These are phyloP conservation scores for Porites lobata DNA, from an alignment of 92 coral and sea anemone species.

Conservation along the genomic window DNA sequence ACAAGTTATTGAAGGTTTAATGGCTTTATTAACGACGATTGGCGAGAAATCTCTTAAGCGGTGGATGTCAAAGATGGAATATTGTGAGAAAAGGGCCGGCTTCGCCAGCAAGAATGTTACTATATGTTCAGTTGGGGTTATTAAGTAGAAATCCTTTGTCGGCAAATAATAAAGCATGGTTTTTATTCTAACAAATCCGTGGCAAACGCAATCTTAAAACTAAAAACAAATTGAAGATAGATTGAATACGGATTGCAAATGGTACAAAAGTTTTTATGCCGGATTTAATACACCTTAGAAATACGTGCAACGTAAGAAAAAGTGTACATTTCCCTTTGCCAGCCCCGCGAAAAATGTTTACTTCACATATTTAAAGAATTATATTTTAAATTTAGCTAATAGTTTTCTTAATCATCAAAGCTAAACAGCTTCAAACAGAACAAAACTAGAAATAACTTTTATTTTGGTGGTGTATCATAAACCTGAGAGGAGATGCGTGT, in stretches of 20 bases:
- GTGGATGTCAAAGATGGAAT: conserved; percentile 38
- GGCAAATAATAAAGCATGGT: conserved; percentile 27
- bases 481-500: not conserved
- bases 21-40: conserved; percentile 15
- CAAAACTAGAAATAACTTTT: not conserved
- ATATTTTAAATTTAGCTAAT: not conserved
- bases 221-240: conserved; percentile 18
- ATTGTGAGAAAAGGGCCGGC: conserved; percentile 26
- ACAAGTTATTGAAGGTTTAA: conserved; percentile 21
- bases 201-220: conserved; percentile 26
- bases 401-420: not conserved
- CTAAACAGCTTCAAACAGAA: not conserved
- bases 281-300: not conserved
- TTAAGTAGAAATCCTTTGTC: conserved; percentile 43
- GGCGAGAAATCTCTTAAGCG: conserved; percentile 21
- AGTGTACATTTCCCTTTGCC: not conserved
- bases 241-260: not conserved
- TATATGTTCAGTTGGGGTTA: conserved; percentile 16
- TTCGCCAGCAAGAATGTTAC: conserved; percentile 30
- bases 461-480: not conserved
- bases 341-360: not conserved
- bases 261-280: conserved; percentile 3
- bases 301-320: not conserved
- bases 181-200: conserved; percentile 42
- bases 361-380: not conserved